phyloP scores from a whole-genome alignment of 2,888 invertebrate species.

The Slavum lentiscoides region DNA sequence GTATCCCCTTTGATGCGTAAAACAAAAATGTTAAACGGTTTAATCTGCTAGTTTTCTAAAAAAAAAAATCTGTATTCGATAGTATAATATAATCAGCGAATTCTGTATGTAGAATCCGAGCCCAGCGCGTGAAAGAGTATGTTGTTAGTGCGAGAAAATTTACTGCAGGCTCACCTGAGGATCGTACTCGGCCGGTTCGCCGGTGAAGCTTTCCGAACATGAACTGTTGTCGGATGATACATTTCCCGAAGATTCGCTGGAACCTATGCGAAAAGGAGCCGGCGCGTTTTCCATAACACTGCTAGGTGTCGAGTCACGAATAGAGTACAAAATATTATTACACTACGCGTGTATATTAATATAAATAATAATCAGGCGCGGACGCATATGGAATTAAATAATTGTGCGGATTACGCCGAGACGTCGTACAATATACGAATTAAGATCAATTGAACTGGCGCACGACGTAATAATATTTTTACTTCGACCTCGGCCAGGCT shows the following conservation, averaged over 20 bases:
- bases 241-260: constrained; percentile 41
- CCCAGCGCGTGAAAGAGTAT: no score
- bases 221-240: constrained; percentile 24
- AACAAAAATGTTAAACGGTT: no score
- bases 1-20: no score
- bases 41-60: no score
- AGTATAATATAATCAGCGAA: no score
- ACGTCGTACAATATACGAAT: constrained; percentile 19
- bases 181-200: constrained; percentile 64
- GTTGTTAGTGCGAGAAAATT: no score
- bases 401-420: constrained; percentile 4
- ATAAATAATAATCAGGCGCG: background rate
- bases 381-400: background rate
- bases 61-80: no score
- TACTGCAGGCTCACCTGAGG: constrained; percentile 58
- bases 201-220: constrained; percentile 16
- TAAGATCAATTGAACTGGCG: constrained; percentile 29
- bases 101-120: no score
- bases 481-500: constrained; percentile 8
- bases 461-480: no score
- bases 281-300: constrained; percentile 22
- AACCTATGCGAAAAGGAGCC: constrained; percentile 36
- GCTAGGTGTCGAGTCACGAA: background rate
- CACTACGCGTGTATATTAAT: no score
- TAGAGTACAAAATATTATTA: background rate